Conservation (phyloP, 1,140 invertebrate genomes). For the Panulirus ornatus region DNA sequence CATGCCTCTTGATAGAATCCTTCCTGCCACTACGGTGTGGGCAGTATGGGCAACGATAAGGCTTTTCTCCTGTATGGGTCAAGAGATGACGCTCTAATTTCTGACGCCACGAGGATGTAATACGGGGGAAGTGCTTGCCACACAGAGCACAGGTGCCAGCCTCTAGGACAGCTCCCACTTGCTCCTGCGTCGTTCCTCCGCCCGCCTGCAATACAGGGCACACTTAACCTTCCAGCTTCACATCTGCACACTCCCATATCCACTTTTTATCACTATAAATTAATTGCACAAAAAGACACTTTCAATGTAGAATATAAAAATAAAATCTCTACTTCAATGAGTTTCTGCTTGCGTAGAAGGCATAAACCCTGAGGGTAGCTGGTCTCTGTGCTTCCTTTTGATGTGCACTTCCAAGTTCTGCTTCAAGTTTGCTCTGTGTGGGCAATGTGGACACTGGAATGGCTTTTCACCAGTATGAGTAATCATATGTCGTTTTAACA, state of each 20-base stretch:
- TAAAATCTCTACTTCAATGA: conserved; percentile 26
- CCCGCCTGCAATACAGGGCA: conserved; percentile 70
- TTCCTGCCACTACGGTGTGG: conserved; percentile 71
- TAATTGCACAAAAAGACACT: neutral
- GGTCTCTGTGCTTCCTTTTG: conserved; percentile 73
- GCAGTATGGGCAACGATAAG: conserved; percentile 70
- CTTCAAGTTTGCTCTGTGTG: conserved; percentile 66
- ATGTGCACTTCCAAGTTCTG: conserved; percentile 75
- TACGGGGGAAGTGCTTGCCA: conserved; percentile 69
- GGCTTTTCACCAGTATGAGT: conserved; percentile 67
- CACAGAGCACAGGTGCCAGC: conserved; percentile 68
- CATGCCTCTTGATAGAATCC: conserved; percentile 71
- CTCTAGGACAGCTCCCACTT: conserved; percentile 61
- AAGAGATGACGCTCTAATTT: conserved; percentile 72
- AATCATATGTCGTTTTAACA: conserved; percentile 68
- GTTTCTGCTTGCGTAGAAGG: conserved; percentile 46
- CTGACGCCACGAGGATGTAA: conserved; percentile 71
- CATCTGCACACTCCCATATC: neutral
- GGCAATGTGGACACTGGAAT: conserved; percentile 66
- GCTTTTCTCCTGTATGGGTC: conserved; percentile 71
- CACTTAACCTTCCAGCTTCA: conserved; percentile 60
- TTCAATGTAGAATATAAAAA: conserved; percentile 36
- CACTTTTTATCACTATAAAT: conserved; percentile 38
- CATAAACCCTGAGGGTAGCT: conserved; percentile 53
- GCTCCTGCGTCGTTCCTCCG: conserved; percentile 57